phyloP scores from a whole-genome alignment of 2,888 invertebrate species.

The Meiosimyza platycephala region DNA sequence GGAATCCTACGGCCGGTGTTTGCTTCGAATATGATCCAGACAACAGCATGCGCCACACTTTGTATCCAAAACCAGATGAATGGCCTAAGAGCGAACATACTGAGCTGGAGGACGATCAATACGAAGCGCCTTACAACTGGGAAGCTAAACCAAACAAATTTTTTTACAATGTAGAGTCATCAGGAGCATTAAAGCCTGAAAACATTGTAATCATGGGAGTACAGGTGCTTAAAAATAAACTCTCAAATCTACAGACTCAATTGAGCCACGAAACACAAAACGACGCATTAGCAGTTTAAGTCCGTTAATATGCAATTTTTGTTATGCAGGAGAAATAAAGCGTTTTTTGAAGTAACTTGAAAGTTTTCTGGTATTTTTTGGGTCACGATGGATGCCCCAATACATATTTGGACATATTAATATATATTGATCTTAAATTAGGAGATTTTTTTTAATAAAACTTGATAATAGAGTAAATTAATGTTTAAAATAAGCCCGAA shows the following conservation, averaged over 20 bases:
- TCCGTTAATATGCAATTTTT: too few relatives aligned
- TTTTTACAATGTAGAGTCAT: slow-evolving; percentile 95
- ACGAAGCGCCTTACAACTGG: slow-evolving; percentile 94
- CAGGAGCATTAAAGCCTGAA: slow-evolving; percentile 94
- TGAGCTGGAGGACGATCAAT: slow-evolving; percentile 91
- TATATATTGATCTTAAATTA: too few relatives aligned
- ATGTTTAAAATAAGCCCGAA: too few relatives aligned
- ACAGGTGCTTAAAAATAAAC: slow-evolving; percentile 91
- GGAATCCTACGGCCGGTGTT: slow-evolving; percentile 99
- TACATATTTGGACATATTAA: too few relatives aligned
- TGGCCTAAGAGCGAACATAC: slow-evolving; percentile 99
- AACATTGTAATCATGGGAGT: slow-evolving; percentile 97
- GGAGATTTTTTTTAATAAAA: too few relatives aligned
- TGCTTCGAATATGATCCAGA: slow-evolving; percentile 99
- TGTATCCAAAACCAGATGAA: slow-evolving; percentile 96
- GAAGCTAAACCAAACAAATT: slow-evolving; percentile 97
- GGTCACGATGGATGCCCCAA: too few relatives aligned
- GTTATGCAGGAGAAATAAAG: too few relatives aligned
- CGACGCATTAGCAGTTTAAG: slow-evolving; percentile 77
- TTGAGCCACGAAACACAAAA: slow-evolving; percentile 87
- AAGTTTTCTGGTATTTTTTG: too few relatives aligned
- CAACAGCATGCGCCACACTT: slow-evolving; percentile 94
- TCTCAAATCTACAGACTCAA: slow-evolving; percentile 94
- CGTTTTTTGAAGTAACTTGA: too few relatives aligned
- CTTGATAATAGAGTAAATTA: too few relatives aligned